Conservation (phyloP, 1,140 invertebrate species). For the Aplysia californica region DNA sequence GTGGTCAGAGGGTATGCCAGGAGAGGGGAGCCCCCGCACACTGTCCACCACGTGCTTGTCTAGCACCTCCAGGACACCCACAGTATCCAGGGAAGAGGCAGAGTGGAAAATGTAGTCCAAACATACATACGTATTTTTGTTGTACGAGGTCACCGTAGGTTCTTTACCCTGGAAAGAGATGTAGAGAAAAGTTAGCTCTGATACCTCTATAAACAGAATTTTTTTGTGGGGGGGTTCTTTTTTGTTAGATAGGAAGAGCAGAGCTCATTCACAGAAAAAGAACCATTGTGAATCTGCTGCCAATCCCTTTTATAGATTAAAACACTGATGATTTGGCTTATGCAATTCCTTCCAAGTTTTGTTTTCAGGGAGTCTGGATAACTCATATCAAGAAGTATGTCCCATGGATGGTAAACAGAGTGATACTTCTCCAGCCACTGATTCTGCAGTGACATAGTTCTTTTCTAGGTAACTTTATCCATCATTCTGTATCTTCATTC, state of each 20-base stretch:
- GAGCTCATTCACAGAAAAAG: not conserved
- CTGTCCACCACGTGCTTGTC: conserved; percentile 30
- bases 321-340: not conserved
- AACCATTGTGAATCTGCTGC: not conserved
- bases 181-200: too few relatives aligned
- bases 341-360: not conserved
- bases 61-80: conserved; percentile 41
- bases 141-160: conserved; percentile 45
- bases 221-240: not conserved
- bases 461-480: too few relatives aligned
- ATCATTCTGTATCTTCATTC: too few relatives aligned
- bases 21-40: conserved; percentile 43
- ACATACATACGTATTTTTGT: conserved; percentile 28
- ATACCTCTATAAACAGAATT: too few relatives aligned
- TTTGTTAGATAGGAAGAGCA: not conserved
- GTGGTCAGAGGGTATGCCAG: conserved; percentile 54
- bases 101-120: conserved; percentile 54
- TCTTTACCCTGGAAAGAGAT: conserved; percentile 40
- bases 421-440: too few relatives aligned
- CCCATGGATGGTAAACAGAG: too few relatives aligned
- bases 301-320: not conserved
- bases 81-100: conserved; percentile 35
- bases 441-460: too few relatives aligned
- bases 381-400: too few relatives aligned
- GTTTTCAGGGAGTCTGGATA: not conserved